Evolutionary conservation across 2,797 vertebrate genomes (phyloP).

Genomic region (Limosa lapponica): DNA sequence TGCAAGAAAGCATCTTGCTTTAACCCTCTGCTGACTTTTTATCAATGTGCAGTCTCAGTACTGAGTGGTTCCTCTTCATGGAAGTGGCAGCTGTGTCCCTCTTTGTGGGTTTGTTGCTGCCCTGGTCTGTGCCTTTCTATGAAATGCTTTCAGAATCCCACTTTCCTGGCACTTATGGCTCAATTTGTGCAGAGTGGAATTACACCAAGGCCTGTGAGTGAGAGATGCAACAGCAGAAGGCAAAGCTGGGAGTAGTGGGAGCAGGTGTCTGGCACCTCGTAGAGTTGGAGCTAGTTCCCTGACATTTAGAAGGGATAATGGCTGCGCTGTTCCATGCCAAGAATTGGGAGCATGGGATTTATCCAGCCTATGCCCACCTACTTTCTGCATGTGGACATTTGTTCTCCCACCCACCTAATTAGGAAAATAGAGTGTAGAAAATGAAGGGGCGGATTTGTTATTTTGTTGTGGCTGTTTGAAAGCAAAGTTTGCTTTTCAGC

Average conservation of each 20-base stretch:
- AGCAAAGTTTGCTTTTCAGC: slow-evolving; percentile 64
- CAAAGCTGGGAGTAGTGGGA: slow-evolving; percentile 65
- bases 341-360: slow-evolving; percentile 63
- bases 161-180: slow-evolving; percentile 10
- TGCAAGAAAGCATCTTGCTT: slow-evolving; percentile 24
- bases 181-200: slow-evolving; percentile 34
- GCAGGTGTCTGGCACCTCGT: slow-evolving; percentile 79
- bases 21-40: slow-evolving; percentile 38
- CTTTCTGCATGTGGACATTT: slow-evolving; percentile 70
- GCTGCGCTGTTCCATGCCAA: slow-evolving; percentile 71
- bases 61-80: neutral
- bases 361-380: slow-evolving; percentile 71
- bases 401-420: slow-evolving; percentile 71
- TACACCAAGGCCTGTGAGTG: slow-evolving; percentile 31
- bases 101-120: neutral
- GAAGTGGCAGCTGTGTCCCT: slow-evolving; percentile 27
- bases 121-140: slow-evolving; percentile 34
- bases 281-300: slow-evolving; percentile 71
- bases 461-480: slow-evolving; percentile 65
- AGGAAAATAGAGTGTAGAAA: slow-evolving; percentile 70
- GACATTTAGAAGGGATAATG: slow-evolving; percentile 80
- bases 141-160: neutral
- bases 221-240: slow-evolving; percentile 66
- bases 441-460: slow-evolving; percentile 66
- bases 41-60: neutral